Base-by-base conservation (phyloP, 1,140 invertebrate species). In the Condylostylus longicornis region DNA sequence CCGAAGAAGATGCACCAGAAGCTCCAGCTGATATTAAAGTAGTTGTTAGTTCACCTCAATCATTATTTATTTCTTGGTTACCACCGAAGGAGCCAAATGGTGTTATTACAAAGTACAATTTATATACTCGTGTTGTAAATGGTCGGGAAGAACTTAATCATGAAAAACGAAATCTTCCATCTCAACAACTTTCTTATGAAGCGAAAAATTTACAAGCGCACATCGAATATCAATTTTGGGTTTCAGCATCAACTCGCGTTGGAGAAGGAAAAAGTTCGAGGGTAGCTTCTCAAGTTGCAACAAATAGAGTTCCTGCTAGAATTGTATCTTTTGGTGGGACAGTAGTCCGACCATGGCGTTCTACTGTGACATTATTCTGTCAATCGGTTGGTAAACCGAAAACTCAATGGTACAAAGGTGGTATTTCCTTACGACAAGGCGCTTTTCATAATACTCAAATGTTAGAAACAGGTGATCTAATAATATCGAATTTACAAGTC, bases 1-100 rank as follows among this genome's bases (percentile, higher is more conserved):
- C 86, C 2, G 75, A 82, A 38, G 81, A 89, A 65, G 83, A 87
- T 64, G 85, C 79, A 33, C 85, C 85, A 6, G 81, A 79, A 20
- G 67, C 74, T 23, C 85, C 85, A 10, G 70, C 74, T 1, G 77
- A 82, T 47, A 80, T 89, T 25, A 88, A 87, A 61, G 80, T 82
- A 1, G 70, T 84, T 20, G 72, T 82, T 2, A 77, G 77, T 43
- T 78, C 79, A 6, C 67, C 74, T 1, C 75, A 78, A 46, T 76
- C 79, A 2, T 64, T 88, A 1, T 69, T 82, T 40, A 75, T 88
- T 7, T 80, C 80, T 0, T 89, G 85, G 85, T 62, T 79, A 36
- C 72, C 77, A 4, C 84, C 85, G 1, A 44, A 62, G 1, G 72
- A 79, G 36, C 77, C 78, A 2, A 88, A 88, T 53, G 85, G 85